Percentiles rank a stretch among this genome's conserved stretches.
These are phyloP conservation scores for Drosophila repletoides DNA, from an alignment of 1,140 invertebrate species.

Conservation along the genomic window DNA sequence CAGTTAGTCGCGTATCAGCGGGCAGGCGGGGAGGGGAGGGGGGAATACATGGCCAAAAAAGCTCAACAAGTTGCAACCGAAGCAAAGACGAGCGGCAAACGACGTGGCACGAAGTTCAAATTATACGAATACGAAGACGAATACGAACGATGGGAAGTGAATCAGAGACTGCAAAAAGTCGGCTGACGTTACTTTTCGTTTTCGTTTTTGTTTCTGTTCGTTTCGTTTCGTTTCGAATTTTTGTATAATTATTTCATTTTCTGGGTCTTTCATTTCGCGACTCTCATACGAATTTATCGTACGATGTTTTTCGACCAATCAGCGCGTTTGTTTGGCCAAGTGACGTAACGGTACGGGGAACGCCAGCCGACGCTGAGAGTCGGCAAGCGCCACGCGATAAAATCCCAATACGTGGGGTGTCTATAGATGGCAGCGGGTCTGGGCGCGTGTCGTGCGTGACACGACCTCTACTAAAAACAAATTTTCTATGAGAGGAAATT, in stretches of 20 bases:
- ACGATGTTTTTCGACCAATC: slow-evolving; percentile 82
- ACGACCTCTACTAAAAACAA: no score
- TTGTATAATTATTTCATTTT: slow-evolving; percentile 66
- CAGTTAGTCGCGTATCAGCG: not conserved
- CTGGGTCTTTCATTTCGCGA: slow-evolving; percentile 74
- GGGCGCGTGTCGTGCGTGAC: no score
- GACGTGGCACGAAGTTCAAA: slow-evolving; percentile 39
- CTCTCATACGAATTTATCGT: slow-evolving; percentile 82
- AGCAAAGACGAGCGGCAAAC: not conserved
- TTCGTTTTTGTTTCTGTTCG: no score
- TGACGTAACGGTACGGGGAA: slow-evolving; percentile 76
- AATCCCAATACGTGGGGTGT: slow-evolving; percentile 36
- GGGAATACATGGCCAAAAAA: slow-evolving; percentile 37
- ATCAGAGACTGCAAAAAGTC: slow-evolving; percentile 47
- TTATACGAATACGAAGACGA: no score
- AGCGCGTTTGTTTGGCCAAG: slow-evolving; percentile 73
- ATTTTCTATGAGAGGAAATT: no score
- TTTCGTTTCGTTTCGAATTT: no score
- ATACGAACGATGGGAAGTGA: no score
- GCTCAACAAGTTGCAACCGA: slow-evolving; percentile 63
- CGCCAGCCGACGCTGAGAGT: slow-evolving; percentile 38
- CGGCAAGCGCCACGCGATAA: slow-evolving; percentile 52
- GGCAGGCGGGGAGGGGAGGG: slow-evolving; percentile 1
- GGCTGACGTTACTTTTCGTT: no score
- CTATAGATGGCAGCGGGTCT: no score